Base-by-base conservation (phyloP, 2,113 vertebrate genomes). In the Phoxinus phoxinus region DNA sequence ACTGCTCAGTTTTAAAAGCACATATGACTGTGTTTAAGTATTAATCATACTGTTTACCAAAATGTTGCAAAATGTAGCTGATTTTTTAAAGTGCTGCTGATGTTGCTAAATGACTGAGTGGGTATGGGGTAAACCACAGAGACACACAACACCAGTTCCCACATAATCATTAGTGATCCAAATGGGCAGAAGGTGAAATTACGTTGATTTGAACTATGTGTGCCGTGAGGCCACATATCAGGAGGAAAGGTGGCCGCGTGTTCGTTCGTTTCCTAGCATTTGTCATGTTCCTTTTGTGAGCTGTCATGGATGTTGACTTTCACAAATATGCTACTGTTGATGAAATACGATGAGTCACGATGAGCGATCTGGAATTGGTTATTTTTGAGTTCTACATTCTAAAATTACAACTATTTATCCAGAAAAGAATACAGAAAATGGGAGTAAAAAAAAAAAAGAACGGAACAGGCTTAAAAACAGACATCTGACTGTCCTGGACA, bases 1-100 rank as follows among this genome's bases (percentile, higher is more conserved):
- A 1, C 35, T 17, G 13, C 23, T 79, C 23, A 37, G 23, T 15
- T 56, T 2, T 41, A 8, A 79, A 3, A 10, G 13, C 35, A 65
- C 58, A 81, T 65, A 59, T 81, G 78, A 81, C 2, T 65, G 32
- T 46, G 78, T 65, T 81, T 63, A 81, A 44, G 59, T 44, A 19
- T 61, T 44, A 15, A 51, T 56, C 53, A 59, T 8, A 67, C 17
- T 81, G 44, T 81, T 81, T 46, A 63, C 77, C 15, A 80, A 27
- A 44, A 41, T n/a, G 17, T 63, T n/a, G 21, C 21, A 63, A 46
- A 75, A 27, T 58, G 27, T 30, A 53, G 32, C 65, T 30, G 30
- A 0, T 30, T 48, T 41, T 59, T 25, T 46, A 37, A 35, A 78
- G n/a, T 17, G 11, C 8, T 30, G 7, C 41, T 61, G 78, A 25